A percentile compares a stretch with the other conserved stretches of the same genome.
These are phyloP conservation scores for Microcebus griseorufus DNA, from an alignment of 2,113 vertebrate species.

Conservation along the genomic window DNA sequence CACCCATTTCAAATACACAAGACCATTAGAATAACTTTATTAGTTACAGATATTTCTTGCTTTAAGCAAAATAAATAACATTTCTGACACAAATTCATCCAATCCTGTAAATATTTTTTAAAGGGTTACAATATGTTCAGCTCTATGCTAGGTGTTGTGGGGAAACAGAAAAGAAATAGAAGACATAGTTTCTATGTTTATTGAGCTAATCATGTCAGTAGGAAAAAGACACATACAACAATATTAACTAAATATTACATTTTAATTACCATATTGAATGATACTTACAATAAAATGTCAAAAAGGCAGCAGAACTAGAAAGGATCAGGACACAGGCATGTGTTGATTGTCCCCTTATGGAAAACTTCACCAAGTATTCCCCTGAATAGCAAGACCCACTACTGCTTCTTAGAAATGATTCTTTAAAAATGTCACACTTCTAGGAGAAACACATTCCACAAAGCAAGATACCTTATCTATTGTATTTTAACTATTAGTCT, in stretches of 20 bases:
- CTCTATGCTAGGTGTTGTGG: neutral
- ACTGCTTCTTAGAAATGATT: neutral
- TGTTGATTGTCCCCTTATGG: neutral
- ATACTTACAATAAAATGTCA: neutral
- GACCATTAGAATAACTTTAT: neutral
- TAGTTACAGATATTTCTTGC: neutral
- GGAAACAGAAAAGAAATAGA: neutral
- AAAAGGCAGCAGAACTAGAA: neutral
- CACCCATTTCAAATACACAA: neutral
- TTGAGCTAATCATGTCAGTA: neutral
- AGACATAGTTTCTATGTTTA: neutral
- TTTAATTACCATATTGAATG: neutral
- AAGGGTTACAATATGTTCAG: neutral
- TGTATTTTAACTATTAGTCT: neutral
- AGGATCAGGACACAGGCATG: neutral
- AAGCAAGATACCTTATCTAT: neutral
- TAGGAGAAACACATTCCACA: neutral
- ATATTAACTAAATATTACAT: neutral
- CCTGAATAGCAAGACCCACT: neutral
- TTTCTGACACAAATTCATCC: neutral
- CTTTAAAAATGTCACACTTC: neutral
- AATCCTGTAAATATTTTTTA: neutral
- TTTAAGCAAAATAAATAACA: slow-evolving; percentile 29
- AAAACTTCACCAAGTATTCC: neutral
- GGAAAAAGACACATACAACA: neutral